phyloP scores from a whole-genome alignment of 2,888 invertebrate species.

The Drepanosiphum platanoidis region DNA sequence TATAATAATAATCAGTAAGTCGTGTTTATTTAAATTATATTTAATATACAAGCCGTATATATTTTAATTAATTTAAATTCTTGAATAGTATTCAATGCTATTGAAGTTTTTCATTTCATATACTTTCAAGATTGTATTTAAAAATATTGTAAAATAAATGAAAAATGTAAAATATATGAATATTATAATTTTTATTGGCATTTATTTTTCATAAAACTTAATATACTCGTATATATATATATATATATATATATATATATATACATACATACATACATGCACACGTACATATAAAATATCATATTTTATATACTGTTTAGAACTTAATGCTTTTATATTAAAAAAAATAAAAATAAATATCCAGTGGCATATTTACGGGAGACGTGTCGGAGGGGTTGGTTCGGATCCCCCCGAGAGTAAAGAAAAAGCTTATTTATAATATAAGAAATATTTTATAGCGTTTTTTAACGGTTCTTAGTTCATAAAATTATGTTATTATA shows the following conservation, averaged over 20 bases:
- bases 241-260: too few relatives aligned
- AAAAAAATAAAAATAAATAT: too few relatives aligned
- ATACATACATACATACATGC: too few relatives aligned
- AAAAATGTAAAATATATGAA: not conserved
- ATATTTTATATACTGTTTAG: not conserved
- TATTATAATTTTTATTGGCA: not conserved
- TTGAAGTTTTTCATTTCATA: not conserved
- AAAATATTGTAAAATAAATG: not conserved
- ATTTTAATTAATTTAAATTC: not conserved
- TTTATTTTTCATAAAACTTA: not conserved
- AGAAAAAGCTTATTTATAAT: not conserved
- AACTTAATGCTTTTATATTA: slow-evolving; percentile 2
- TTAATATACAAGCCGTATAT: too few relatives aligned
- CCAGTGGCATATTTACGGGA: not conserved
- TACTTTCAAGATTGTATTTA: not conserved
- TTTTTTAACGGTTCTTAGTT: not conserved
- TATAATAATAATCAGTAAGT: not conserved
- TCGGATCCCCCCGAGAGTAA: not conserved
- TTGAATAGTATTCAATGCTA: not conserved
- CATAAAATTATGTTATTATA: not conserved
- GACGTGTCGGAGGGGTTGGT: not conserved
- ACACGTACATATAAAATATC: not conserved
- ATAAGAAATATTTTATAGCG: not conserved
- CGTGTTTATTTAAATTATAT: not conserved
- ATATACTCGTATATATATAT: too few relatives aligned